These are phyloP conservation scores for Rhogogaster chlorosoma DNA, from an alignment of 2,888 invertebrate species.

Conservation along the genomic window DNA sequence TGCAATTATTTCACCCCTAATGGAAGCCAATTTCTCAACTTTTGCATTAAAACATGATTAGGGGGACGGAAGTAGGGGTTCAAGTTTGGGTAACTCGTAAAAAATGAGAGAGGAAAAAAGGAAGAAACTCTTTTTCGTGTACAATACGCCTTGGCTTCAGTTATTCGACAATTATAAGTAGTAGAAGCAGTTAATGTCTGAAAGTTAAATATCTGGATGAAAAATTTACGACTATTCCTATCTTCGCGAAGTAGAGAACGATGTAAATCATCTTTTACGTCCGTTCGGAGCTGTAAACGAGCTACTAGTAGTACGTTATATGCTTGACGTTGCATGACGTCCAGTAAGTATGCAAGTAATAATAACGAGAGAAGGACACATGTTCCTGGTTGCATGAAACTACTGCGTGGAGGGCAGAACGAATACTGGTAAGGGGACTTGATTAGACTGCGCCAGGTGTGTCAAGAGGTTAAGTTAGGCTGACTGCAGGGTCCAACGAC, in stretches of 20 bases:
- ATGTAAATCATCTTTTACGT: conserved; percentile 23
- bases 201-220: background rate
- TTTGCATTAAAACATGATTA: background rate
- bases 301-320: background rate
- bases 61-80: background rate
- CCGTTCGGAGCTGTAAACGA: background rate
- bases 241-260: background rate
- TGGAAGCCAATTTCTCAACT: background rate
- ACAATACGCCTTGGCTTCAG: background rate
- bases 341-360: conserved; percentile 1
- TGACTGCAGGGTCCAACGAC: conserved; percentile 39
- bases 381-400: conserved; percentile 35
- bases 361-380: conserved; percentile 40
- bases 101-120: no score
- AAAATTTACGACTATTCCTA: conserved; percentile 4
- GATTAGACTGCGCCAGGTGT: conserved; percentile 49
- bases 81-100: background rate
- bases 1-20: background rate
- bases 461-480: conserved; percentile 47
- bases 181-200: background rate
- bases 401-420: conserved; percentile 18
- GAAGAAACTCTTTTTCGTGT: background rate
- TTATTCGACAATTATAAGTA: background rate
- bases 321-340: conserved; percentile 15
- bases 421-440: conserved; percentile 33